Evolutionary conservation across 2,888 invertebrate species (phyloP).

Genomic region (Halocaridina rubra): DNA sequence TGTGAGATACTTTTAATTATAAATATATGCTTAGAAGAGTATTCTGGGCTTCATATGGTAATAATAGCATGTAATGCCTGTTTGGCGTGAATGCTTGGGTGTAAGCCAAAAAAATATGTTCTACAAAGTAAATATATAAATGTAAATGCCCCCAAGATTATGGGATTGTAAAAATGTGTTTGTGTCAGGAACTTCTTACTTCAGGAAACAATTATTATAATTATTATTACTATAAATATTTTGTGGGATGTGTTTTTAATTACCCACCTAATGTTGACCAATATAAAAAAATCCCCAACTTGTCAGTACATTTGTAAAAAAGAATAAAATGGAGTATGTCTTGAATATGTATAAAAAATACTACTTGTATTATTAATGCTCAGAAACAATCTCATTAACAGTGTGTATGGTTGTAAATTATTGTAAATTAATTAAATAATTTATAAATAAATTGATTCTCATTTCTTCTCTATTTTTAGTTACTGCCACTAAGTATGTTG

Average conservation of each 20-base stretch:
- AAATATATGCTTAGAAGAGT: no score
- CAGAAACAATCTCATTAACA: constrained; percentile 64
- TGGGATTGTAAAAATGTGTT: constrained; percentile 32
- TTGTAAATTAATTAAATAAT: constrained; percentile 64
- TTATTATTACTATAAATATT: constrained; percentile 53
- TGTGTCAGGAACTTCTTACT: constrained; percentile 51
- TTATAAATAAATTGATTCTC: constrained; percentile 64
- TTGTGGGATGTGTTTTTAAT: constrained; percentile 57
- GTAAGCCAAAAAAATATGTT: no score
- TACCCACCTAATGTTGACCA: constrained; percentile 54
- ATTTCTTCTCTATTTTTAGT: constrained; percentile 45
- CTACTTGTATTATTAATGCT: constrained; percentile 59
- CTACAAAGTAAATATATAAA: no score
- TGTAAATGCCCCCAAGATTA: constrained; percentile 27
- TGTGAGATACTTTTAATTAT: no score
- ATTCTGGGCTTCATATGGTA: no score
- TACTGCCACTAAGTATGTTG: background rate
- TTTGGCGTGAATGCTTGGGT: no score
- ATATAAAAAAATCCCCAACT: constrained; percentile 43
- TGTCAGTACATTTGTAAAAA: constrained; percentile 57
- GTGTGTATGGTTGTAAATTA: constrained; percentile 64
- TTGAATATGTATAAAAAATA: constrained; percentile 53
- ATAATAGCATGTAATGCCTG: no score
- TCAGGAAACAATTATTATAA: no score
- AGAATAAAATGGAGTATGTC: constrained; percentile 43